phyloP scores from a whole-genome alignment of 2,888 invertebrate genomes.

The Gandaritis pyraliata region DNA sequence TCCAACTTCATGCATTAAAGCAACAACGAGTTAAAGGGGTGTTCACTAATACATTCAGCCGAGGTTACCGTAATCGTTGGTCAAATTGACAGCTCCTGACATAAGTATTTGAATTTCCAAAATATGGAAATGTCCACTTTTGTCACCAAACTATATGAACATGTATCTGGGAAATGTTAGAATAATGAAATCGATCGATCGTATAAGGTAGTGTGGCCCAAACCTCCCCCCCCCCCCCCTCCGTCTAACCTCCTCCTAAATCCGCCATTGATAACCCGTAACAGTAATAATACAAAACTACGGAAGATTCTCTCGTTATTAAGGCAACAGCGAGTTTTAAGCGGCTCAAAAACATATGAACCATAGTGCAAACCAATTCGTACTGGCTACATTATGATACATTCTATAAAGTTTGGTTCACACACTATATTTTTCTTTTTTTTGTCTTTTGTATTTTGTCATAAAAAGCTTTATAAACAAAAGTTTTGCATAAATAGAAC shows the following conservation, averaged over 20 bases:
- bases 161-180: too few species aligned
- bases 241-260: too few species aligned
- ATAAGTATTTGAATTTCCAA: too few species aligned
- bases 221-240: too few species aligned
- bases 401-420: conserved; percentile 6
- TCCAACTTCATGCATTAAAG: conserved; percentile 19
- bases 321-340: conserved; percentile 31
- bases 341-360: conserved; percentile 30
- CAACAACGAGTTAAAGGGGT: conserved; percentile 13
- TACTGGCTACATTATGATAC: conserved; percentile 10
- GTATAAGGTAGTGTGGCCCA: too few species aligned
- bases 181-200: too few species aligned
- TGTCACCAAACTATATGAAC: too few species aligned
- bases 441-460: background rate
- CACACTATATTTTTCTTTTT: background rate
- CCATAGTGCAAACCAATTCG: conserved; percentile 28
- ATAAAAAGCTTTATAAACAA: too few species aligned
- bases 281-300: too few species aligned
- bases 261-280: too few species aligned
- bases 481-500: too few species aligned
- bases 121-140: too few species aligned
- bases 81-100: background rate
- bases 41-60: background rate
- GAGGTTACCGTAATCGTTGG: conserved; percentile 1
- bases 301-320: conserved; percentile 16